These are phyloP conservation scores for Phrynocephalus forsythii DNA, from an alignment of 2,797 vertebrate species.

Conservation along the genomic window DNA sequence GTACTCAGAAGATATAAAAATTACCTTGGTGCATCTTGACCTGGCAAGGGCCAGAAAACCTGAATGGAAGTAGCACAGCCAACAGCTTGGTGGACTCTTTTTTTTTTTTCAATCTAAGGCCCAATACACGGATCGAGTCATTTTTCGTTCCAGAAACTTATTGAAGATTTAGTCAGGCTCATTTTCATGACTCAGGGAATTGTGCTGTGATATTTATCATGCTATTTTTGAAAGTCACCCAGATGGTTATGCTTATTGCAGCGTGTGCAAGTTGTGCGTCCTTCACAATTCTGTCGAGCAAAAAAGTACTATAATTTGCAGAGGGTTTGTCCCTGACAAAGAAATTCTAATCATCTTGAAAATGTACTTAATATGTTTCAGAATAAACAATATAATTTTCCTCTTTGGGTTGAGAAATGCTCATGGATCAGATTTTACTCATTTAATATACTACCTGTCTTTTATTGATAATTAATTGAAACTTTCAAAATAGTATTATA, in stretches of 20 bases:
- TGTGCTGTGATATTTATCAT: conserved; percentile 43
- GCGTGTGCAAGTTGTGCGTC: conserved; percentile 39
- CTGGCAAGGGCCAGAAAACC: neutral
- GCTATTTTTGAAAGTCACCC: conserved; percentile 53
- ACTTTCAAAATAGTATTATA: too few relatives aligned
- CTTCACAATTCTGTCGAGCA: conserved; percentile 51
- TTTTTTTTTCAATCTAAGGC: conserved; percentile 40
- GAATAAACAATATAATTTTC: neutral
- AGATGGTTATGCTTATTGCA: conserved; percentile 36
- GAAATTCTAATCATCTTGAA: conserved; percentile 22
- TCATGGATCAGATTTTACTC: neutral
- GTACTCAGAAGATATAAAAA: neutral
- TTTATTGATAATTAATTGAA: too few relatives aligned
- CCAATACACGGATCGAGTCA: conserved; percentile 25
- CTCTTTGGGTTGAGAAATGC: neutral
- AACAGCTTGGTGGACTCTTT: conserved; percentile 6
- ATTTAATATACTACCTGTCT: neutral
- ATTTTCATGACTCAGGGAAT: conserved; percentile 38
- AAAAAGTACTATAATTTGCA: conserved; percentile 33
- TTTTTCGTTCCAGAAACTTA: conserved; percentile 31
- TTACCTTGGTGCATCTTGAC: neutral
- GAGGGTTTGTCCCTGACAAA: conserved; percentile 8
- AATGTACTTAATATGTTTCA: conserved; percentile 13
- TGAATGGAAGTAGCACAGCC: neutral
- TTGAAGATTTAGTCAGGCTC: conserved; percentile 30